Base-by-base conservation (phyloP, 2,797 vertebrate species). In the Centropyge bicolor region DNA sequence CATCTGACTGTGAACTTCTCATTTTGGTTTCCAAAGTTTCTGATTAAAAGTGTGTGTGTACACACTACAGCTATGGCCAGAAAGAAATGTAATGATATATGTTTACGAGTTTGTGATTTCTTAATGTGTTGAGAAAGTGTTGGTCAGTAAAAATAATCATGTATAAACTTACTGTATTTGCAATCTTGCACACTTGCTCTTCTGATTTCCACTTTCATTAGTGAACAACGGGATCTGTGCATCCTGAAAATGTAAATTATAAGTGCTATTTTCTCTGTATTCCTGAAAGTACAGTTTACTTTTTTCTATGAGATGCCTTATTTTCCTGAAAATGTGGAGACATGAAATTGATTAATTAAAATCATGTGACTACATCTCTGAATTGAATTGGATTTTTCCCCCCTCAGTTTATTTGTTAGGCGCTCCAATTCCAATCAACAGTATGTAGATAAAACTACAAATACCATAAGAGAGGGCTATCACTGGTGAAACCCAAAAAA, bases 41-140 rank as follows among this genome's bases (percentile, higher is more conserved):
- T 76, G 3, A 66, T 77, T 71, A 64, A 71, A 69, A 14, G 19
- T 48, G 16, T 31, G 9, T 49, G 62, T 73, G 8, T 73, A 46
- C 12, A 45, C 27, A 31, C 27, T 31, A 31, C 22, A 76, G 52
- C 45, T 41, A 48, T 27, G 10, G 1, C 20, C 41, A 54, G 69
- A 52, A 54, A 70, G 17, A 22, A 6, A 6, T 61, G 2, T 68
- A 31, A 31, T 31, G 27, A 31, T 31, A 31, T 31, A 31, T 31
- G 27, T 54, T 78, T 19, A 35, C 14, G 31, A n/a, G 45, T 40
- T 48, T 46, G 35, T 69, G 4, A 24, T 71, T 76, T 31, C 8
- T 8, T 38, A 22, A n/a, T 36, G 22, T 64, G 36, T 38, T 0
- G 27, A 31, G 27, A 31, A 31, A 31, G 27, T 31, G 27, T 31